Conservation (phyloP, 2,113 vertebrate genomes). For the Prunella fulvescens region DNA sequence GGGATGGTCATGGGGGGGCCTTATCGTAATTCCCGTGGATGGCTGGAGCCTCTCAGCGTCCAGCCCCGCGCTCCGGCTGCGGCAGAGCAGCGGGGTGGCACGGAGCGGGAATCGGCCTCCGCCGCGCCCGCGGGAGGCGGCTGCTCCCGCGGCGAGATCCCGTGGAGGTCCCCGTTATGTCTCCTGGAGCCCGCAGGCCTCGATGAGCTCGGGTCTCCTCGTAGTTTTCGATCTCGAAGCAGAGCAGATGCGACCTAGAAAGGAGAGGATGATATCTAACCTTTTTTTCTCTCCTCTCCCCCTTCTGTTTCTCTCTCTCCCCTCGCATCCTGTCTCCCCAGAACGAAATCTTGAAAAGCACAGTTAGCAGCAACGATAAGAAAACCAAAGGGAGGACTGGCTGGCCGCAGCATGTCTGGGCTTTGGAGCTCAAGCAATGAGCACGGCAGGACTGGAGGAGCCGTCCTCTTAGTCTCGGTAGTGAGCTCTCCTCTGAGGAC, state of each 20-base stretch:
- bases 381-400: conserved; percentile 98
- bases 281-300: not conserved
- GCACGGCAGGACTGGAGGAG: conserved; percentile 56
- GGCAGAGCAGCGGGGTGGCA: not conserved
- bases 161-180: not conserved
- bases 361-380: conserved; percentile 90
- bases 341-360: conserved; percentile 92
- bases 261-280: not conserved
- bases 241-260: not conserved
- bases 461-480: conserved; percentile 42
- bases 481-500: conserved; percentile 67
- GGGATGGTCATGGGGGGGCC: rapidly evolving
- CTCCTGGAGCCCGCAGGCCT: not conserved
- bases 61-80: not conserved
- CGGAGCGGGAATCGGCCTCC: too few relatives aligned
- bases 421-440: conserved; percentile 97
- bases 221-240: not conserved
- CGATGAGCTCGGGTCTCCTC: not conserved
- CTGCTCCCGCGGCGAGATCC: not conserved
- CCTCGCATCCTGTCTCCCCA: conserved; percentile 58
- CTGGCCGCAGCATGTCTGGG: conserved; percentile 99
- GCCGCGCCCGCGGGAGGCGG: not conserved
- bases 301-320: not conserved
- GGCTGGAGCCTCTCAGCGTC: not conserved
- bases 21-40: not conserved